Base-by-base conservation (phyloP, 2,888 invertebrate genomes). In the Parascotia fuliginaria region DNA sequence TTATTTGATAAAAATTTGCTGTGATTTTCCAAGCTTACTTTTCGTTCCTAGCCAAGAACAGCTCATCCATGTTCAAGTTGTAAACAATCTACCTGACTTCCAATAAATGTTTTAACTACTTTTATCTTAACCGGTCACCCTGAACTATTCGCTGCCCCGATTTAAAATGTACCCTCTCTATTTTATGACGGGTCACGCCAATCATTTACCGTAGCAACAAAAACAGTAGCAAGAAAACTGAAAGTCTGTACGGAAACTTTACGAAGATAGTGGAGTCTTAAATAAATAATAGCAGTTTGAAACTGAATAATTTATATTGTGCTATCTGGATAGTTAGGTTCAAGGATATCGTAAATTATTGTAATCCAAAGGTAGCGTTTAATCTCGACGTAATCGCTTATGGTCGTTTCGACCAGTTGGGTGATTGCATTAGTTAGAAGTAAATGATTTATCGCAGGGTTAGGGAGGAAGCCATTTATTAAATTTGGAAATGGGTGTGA, bases 241-340 rank as follows among this genome's bases (percentile, higher is more conserved):
- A 27, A 37, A 36, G 14, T 13, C 5, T 36, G 9, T 9, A 1
- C 2, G 16, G n/a, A 43, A 68, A 72, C 51, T 70, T 48, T 34
- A 19, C 33, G 37, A 36, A 54, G 49, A 58, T 45, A 53, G 53
- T 56, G 16, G 32, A 42, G 39, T 3, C 41, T 59, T 73, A 68
- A 73, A 73, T 75, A 71, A 72, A 73, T 73, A 69, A 71, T 72
- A 65, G 54, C 59, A 62, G 52, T 44, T 42, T 48, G 45, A 73
- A 60, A 45, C 53, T 55, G 63, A 69, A 73, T 76, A 68, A 75
- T 74, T 71, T 71, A 76, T 75, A 55, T 49, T 24, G 24, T 47
- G 64, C 69, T 72, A 70, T 62, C 60, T 55, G 22, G 42, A 12
- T 7, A 15, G 19, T 32, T 42, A 28, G 55, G 52, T 38, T 50